A percentile compares a stretch with the other conserved stretches of the same genome.
These are phyloP conservation scores for Microplitis mediator DNA, from an alignment of 1,140 invertebrate species.

Conservation along the genomic window DNA sequence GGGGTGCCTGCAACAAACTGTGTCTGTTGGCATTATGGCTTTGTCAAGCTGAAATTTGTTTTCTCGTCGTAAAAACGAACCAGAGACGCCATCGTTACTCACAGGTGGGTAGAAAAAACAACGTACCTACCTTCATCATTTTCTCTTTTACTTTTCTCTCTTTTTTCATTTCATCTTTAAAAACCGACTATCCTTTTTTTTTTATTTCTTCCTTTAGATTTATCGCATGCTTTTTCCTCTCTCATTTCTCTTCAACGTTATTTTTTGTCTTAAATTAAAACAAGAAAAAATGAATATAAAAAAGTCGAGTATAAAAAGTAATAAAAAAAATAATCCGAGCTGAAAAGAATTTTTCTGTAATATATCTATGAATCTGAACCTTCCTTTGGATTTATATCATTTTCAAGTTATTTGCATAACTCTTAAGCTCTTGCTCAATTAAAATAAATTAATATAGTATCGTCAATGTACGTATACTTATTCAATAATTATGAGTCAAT, in stretches of 20 bases:
- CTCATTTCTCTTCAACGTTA: conserved; percentile 2
- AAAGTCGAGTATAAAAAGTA: background rate
- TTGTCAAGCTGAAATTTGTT: conserved; percentile 1
- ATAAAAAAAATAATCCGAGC: background rate
- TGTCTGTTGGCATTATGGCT: background rate
- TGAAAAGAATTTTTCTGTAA: background rate
- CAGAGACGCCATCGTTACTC: background rate
- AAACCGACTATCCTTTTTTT: background rate
- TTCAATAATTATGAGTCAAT: too few relatives aligned
- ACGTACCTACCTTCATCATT: background rate
- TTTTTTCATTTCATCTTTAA: background rate
- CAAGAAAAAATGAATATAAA: background rate
- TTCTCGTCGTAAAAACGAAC: conserved; percentile 4
- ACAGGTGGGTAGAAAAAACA: background rate
- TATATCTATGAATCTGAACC: too few relatives aligned
- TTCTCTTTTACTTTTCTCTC: background rate
- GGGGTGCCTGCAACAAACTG: background rate
- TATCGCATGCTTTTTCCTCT: background rate
- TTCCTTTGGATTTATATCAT: too few relatives aligned
- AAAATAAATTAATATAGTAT: too few relatives aligned
- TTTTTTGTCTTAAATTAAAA: conserved; percentile 5
- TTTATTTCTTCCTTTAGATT: background rate
- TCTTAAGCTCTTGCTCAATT: too few relatives aligned
- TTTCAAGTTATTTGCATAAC: too few relatives aligned
- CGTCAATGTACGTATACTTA: too few relatives aligned